A percentile compares a stretch with the other conserved stretches of the same genome.
Evolutionary conservation across 2,113 vertebrate species (phyloP).

Genomic region (Vanacampus margaritifer): DNA sequence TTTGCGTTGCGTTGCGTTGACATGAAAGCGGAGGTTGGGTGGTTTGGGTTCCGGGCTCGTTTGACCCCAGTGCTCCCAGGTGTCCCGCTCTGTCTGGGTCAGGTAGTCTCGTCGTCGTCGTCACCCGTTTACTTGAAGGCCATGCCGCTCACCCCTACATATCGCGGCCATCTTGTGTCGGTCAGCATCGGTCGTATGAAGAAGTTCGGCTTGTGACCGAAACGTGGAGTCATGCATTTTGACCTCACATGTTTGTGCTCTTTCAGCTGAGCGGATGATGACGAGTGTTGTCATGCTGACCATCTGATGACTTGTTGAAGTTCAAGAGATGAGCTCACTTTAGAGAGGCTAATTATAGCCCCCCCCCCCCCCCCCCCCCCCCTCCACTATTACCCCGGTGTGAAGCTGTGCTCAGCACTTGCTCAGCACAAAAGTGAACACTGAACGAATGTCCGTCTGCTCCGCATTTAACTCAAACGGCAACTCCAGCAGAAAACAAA

Average conservation of each 20-base stretch:
- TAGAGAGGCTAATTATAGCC: conserved; percentile 19
- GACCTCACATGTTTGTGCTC: conserved; percentile 35
- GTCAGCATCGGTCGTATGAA: conserved; percentile 24
- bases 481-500: not conserved
- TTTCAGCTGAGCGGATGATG: conserved; percentile 6
- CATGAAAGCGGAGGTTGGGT: no score
- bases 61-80: conserved; percentile 31
- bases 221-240: conserved; percentile 25
- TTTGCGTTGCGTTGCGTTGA: not conserved
- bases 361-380: not conserved
- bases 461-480: conserved; percentile 9
- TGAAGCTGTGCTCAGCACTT: conserved; percentile 39
- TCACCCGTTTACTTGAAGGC: not conserved
- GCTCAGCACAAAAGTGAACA: conserved; percentile 35
- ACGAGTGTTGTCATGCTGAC: conserved; percentile 14
- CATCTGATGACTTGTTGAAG: conserved; percentile 3
- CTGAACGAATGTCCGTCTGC: not conserved
- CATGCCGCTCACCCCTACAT: no score
- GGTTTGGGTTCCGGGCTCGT: no score
- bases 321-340: conserved; percentile 37
- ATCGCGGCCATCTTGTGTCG: conserved; percentile 4
- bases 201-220: conserved; percentile 44
- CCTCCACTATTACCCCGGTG: not conserved
- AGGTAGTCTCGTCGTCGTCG: conserved; percentile 14
- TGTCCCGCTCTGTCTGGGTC: conserved; percentile 48